These are phyloP conservation scores for Halictus rubicundus DNA, from an alignment of 1,140 invertebrate genomes.

Conservation along the genomic window DNA sequence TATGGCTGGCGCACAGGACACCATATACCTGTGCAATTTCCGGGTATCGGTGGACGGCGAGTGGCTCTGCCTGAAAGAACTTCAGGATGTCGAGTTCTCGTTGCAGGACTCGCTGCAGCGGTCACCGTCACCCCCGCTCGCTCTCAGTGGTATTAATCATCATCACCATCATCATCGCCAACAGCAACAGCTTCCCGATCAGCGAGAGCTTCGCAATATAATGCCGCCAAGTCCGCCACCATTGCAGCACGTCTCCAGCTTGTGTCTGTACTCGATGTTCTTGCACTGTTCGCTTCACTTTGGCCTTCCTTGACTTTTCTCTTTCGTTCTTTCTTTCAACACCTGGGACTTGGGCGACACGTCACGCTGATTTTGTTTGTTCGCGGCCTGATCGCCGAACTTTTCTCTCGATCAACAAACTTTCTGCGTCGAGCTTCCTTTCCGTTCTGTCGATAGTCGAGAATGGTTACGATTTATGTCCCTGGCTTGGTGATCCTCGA, in stretches of 20 bases:
- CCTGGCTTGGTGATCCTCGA: too few species aligned
- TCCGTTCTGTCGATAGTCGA: neutral
- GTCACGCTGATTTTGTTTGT: too few species aligned
- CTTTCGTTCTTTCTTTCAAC: too few species aligned
- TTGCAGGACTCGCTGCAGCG: constrained; percentile 86
- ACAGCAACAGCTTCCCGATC: constrained; percentile 64
- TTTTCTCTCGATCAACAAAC: neutral
- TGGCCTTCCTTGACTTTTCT: neutral
- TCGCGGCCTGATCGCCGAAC: neutral
- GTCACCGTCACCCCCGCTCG: constrained; percentile 80
- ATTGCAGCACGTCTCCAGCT: constrained; percentile 79
- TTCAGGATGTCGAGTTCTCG: constrained; percentile 92
- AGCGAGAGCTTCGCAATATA: constrained; percentile 76
- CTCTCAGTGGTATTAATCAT: constrained; percentile 75
- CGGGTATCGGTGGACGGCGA: constrained; percentile 98
- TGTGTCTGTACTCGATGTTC: constrained; percentile 77
- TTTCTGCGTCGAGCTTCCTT: neutral
- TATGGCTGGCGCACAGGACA: constrained; percentile 94
- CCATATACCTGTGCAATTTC: constrained; percentile 98
- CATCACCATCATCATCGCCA: constrained; percentile 55
- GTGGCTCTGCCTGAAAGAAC: constrained; percentile 97
- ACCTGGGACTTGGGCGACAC: neutral
- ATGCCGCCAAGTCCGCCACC: constrained; percentile 74
- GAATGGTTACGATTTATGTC: too few species aligned
- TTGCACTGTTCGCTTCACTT: constrained; percentile 44